phyloP scores from a whole-genome alignment of 2,797 vertebrate genomes.

The Bradypus variegatus region DNA sequence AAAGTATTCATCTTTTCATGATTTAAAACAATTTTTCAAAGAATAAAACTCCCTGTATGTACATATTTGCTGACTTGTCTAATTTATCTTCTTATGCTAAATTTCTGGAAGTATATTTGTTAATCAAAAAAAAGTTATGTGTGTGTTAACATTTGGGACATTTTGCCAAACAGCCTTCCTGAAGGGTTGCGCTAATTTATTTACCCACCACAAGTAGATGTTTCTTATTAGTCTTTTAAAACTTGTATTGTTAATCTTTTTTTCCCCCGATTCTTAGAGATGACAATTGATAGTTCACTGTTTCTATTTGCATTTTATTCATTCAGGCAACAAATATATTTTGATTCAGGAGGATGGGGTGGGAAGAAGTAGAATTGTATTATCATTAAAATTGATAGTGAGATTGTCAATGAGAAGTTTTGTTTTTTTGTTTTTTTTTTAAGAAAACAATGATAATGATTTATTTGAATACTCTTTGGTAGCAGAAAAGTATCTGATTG shows the following conservation, averaged over 20 bases:
- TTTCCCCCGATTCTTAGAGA: not conserved
- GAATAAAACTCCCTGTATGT: not conserved
- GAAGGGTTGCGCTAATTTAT: not conserved
- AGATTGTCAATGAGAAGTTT: not conserved
- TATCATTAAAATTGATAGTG: not conserved
- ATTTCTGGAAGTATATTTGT: constrained; percentile 20
- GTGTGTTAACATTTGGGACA: constrained; percentile 1
- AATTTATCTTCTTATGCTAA: not conserved
- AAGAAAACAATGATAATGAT: not conserved
- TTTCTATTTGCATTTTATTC: not conserved
- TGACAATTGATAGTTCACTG: not conserved
- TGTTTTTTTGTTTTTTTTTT: no score
- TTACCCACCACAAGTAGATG: not conserved
- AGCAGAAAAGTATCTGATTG: not conserved
- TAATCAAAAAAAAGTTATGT: not conserved
- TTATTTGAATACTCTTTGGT: not conserved
- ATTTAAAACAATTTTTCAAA: constrained; percentile 20
- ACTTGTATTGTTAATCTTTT: not conserved
- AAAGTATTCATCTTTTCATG: not conserved
- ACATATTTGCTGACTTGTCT: not conserved
- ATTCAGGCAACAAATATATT: not conserved
- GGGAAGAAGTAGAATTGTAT: not conserved
- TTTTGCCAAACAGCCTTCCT: not conserved
- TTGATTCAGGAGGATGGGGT: not conserved
- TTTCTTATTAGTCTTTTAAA: constrained; percentile 23